Percentiles rank a stretch among this genome's conserved stretches.
These are phyloP conservation scores for Sparus aurata DNA, from an alignment of 2,797 vertebrate species.

Conservation along the genomic window DNA sequence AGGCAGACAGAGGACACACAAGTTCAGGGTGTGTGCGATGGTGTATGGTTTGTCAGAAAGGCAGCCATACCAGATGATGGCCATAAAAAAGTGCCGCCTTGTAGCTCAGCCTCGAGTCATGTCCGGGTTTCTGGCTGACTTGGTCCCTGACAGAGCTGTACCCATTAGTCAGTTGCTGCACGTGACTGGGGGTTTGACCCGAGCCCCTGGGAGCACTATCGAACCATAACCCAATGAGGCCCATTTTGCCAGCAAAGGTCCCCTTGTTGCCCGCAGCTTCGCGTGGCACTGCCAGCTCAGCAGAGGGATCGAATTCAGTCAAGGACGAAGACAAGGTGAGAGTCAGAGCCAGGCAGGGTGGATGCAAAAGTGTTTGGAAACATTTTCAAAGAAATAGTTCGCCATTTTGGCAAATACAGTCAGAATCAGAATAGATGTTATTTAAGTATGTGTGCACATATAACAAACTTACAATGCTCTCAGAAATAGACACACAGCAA, in stretches of 20 bases:
- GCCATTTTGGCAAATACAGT: neutral
- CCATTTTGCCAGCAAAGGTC: constrained; percentile 49
- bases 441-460: too few species aligned
- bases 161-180: constrained; percentile 58
- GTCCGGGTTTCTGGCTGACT: constrained; percentile 68
- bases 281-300: constrained; percentile 58
- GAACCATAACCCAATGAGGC: constrained; percentile 62
- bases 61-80: constrained; percentile 61
- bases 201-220: constrained; percentile 52
- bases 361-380: constrained; percentile 5
- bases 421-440: too few species aligned
- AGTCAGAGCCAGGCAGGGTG: neutral
- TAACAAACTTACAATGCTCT: too few species aligned
- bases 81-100: constrained; percentile 55
- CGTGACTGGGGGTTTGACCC: constrained; percentile 63
- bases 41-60: constrained; percentile 56
- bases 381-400: neutral
- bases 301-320: constrained; percentile 46
- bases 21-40: constrained; percentile 52
- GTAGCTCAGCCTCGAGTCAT: constrained; percentile 53
- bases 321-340: constrained; percentile 62
- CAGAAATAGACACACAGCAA: too few species aligned
- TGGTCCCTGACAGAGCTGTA: constrained; percentile 47
- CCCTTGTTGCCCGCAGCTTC: constrained; percentile 40
- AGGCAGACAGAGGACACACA: constrained; percentile 37